Percentiles rank a stretch among this genome's conserved stretches.
phyloP scores from a whole-genome alignment of 2,113 vertebrate species.

The Panurus biarmicus region DNA sequence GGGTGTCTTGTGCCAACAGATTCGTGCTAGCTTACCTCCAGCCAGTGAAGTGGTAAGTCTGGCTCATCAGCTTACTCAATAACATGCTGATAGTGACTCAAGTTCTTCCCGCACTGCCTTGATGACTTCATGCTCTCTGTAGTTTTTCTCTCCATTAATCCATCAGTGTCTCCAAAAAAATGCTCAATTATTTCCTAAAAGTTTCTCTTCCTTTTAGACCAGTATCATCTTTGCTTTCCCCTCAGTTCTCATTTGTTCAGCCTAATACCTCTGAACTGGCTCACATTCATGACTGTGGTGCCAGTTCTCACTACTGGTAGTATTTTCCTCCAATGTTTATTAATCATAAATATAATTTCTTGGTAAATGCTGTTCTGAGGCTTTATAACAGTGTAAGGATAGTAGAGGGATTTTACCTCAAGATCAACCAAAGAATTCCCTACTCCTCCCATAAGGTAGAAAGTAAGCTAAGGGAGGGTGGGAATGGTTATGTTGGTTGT shows the following conservation, averaged over 20 bases:
- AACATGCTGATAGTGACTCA: not conserved
- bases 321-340: not conserved
- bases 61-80: not conserved
- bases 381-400: not conserved
- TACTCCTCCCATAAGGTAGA: not conserved
- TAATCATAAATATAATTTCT: not conserved
- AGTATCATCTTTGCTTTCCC: not conserved
- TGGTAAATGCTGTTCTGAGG: not conserved
- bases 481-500: not conserved
- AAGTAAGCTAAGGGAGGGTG: not conserved
- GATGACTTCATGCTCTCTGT: not conserved
- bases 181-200: not conserved
- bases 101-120: not conserved
- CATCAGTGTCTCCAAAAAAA: not conserved
- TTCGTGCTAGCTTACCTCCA: not conserved
- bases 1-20: not conserved
- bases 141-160: not conserved
- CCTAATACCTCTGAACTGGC: not conserved
- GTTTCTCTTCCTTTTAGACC: not conserved
- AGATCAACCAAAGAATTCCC: accelerated
- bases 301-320: not conserved
- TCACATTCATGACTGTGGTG: not conserved
- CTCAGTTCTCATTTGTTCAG: not conserved
- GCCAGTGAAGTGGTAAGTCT: not conserved
- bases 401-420: not conserved